Base-by-base conservation (phyloP, 2,113 vertebrate genomes). In the Nycticorax nycticorax region DNA sequence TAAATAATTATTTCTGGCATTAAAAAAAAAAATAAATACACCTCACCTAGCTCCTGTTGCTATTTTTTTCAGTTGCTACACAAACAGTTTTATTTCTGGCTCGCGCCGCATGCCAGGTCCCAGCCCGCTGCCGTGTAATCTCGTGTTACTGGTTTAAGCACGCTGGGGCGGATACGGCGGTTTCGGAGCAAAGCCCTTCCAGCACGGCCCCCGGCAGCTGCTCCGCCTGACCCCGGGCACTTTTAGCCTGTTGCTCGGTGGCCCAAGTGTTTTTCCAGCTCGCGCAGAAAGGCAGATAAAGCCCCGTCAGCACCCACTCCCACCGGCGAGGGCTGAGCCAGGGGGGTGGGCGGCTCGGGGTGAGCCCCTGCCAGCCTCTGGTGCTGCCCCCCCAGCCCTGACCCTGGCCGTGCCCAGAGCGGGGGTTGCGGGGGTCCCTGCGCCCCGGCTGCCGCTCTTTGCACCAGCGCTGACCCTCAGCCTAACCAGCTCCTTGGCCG, bases 11-110 rank as follows among this genome's bases (percentile, higher is more conserved):
- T 6, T 26, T 45, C 43, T 63, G 56, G 9, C 64, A 17, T 32
- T 4, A 26, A 18, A 45, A 35, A 11, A 16, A 20, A 24, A 28
- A 33, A 23, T 27, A 24, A 18, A 4, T 48, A 28, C 80, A 26
- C 2, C 91, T 71, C 90, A 48, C 37, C 76, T 62, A 24, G 24
- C 45, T 22, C 76, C 87, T 23, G 98, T 98, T 98, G 97, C 98
- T 97, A 57, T 96, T 97, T 91, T 69, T 69, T 6, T 10, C 88
- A 88, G 98, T 98, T 98, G 97, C 98, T 97, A 98, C 95, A 92
- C 97, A 98, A 98, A 97, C 97, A 98, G 85, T 32, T 92, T 98
- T 98, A 98, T 98, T 98, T 97, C 96, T 97, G 98, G 97, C 94
- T 6, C 18, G 3, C 26, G 1, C 86, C 4, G 10, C 91, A 3